Conservation (phyloP, 2,888 invertebrate species). For the Germaria angustata region DNA sequence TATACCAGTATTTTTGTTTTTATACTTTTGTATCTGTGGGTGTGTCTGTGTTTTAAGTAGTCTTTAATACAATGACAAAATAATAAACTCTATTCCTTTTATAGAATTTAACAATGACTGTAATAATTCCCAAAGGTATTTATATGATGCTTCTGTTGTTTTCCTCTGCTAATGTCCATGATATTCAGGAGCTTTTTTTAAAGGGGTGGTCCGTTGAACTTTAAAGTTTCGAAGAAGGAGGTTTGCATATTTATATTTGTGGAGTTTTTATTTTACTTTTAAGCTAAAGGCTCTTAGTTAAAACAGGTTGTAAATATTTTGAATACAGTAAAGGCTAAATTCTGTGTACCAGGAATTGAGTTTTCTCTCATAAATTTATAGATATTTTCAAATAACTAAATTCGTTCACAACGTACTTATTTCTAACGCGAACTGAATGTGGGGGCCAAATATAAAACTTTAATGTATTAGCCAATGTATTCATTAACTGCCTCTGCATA, state of each 20-base stretch:
- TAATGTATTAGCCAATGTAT: too few relatives aligned
- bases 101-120: conserved; percentile 61
- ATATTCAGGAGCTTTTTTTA: background rate
- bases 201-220: background rate
- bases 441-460: too few relatives aligned
- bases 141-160: conserved; percentile 47
- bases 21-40: background rate
- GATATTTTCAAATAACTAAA: too few relatives aligned
- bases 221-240: background rate
- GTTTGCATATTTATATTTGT: conserved; percentile 10
- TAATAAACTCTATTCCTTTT: conserved; percentile 65
- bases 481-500: too few relatives aligned
- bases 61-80: conserved; percentile 57
- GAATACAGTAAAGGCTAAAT: conserved; percentile 7
- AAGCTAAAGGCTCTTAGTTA: background rate
- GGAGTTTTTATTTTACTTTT: conserved; percentile 20
- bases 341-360: too few relatives aligned
- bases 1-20: background rate
- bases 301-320: conserved; percentile 32
- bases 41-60: conserved; percentile 29
- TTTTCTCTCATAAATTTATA: too few relatives aligned
- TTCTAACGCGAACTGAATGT: too few relatives aligned
- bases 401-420: too few relatives aligned
- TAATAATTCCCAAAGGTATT: conserved; percentile 65
- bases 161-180: background rate